Conservation (phyloP, 37 sponge, comb jelly and placozoan genomes). For the Hormiphora californensis region DNA sequence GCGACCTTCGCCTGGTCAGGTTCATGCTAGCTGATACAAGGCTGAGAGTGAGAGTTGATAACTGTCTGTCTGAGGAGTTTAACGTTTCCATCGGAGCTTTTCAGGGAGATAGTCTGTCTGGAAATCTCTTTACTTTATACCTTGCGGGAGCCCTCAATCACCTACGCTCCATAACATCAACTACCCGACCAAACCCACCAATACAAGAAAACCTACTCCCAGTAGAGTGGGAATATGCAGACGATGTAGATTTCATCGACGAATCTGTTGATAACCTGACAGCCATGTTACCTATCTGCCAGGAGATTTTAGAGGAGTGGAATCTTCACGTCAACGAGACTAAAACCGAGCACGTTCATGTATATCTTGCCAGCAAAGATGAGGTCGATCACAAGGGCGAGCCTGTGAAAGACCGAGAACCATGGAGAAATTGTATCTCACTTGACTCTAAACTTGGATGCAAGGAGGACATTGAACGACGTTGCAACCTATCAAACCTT, state of each 20-base stretch:
- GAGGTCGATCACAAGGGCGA: conserved; percentile 1
- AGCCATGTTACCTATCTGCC: not conserved
- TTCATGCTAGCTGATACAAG: too few species aligned
- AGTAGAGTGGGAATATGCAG: conserved; percentile 55
- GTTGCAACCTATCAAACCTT: too few species aligned
- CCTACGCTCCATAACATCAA: not conserved
- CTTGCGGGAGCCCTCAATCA: conserved; percentile 45
- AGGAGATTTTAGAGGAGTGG: conserved; percentile 21
- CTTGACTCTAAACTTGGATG: conserved; percentile 39
- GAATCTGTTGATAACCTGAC: not conserved
- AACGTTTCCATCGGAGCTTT: conserved; percentile 26
- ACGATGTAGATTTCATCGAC: conserved; percentile 55
- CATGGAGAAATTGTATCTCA: conserved; percentile 35
- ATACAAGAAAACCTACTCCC: conserved; percentile 2
- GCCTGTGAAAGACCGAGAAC: not conserved
- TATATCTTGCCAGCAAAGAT: conserved; percentile 16
- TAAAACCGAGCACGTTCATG: conserved; percentile 41
- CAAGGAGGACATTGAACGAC: too few species aligned
- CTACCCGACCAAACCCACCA: conserved; percentile 15
- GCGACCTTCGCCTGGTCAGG: too few species aligned
- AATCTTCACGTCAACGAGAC: conserved; percentile 28
- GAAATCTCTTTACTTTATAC: conserved; percentile 38
- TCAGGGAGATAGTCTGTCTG: conserved; percentile 53
- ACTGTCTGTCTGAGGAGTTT: too few species aligned
- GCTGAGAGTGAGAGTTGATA: too few species aligned